Evolutionary conservation across 2,113 vertebrate genomes (phyloP), one percentile per base, ranked within the genome.

Genomic region (Eurystomus gularis): DNA sequence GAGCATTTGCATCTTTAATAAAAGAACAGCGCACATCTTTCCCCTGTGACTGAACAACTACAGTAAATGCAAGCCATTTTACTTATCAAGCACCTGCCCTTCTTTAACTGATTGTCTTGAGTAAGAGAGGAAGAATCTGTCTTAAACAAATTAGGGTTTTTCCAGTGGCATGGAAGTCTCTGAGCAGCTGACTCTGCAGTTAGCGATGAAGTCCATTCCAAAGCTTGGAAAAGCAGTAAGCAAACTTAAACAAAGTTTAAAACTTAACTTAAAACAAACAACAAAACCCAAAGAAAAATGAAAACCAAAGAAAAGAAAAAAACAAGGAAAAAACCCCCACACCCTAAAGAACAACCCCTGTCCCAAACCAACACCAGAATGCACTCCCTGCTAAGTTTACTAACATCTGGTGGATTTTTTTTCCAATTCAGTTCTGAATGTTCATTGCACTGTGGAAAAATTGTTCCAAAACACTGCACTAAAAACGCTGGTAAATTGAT

Each of bases 311-410:
- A 60, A 39, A 26, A 9, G 14, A 21, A 26, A 55, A 66, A 26
- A 44, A 48, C 17, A 11, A 14, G 11, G 42, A 42, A 28, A 40
- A 19, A 40, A 18, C 21, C 28, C 52, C 54, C n/a, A n/a, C n/a
- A n/a, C n/a, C n/a, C n/a, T n/a, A n/a, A 62, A 82, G 17, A n/a
- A 33, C 9, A 52, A 11, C 42, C 42, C 42, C 13, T 9, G 3
- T 1, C 2, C 2, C 11, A 49, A 18, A 14, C 5, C 9, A 52
- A 18, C 16, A 71, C 5, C 2, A 37, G 48, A 55, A 48, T 33
- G 3, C 13, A 37, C 4, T 18, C 17, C 7, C 10, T 55, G 14
- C 23, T 20, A 51, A 39, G 16, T 35, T 51, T 42, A 62, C 42
- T 24, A 35, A 24, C 5, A 48, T 42, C 7, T 86, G 6, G n/a